phyloP scores from a whole-genome alignment of 2,797 vertebrate species.

The Etheostoma perlongum region DNA sequence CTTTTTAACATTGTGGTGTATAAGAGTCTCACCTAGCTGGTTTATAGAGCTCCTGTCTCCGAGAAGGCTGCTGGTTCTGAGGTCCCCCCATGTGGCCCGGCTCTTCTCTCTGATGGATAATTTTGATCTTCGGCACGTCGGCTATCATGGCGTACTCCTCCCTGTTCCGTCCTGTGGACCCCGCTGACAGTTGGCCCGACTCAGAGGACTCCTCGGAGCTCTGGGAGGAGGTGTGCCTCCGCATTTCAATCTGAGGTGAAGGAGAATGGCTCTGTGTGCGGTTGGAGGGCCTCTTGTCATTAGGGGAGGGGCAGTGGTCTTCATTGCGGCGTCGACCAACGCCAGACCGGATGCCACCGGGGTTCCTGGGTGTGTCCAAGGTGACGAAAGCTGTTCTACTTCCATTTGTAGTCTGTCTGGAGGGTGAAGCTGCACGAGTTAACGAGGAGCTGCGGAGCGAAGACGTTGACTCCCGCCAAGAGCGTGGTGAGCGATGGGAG shows the following conservation, averaged over 20 bases:
- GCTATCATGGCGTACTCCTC: slow-evolving; percentile 91
- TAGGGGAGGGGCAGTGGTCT: slow-evolving; percentile 54
- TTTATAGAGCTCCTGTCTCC: slow-evolving; percentile 88
- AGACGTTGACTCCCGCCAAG: slow-evolving; percentile 69
- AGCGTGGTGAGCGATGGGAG: slow-evolving; percentile 67
- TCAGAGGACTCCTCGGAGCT: slow-evolving; percentile 85
- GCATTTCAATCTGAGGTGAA: slow-evolving; percentile 51
- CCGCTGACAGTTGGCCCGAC: slow-evolving; percentile 60
- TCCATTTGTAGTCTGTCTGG: slow-evolving; percentile 55
- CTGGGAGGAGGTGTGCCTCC: slow-evolving; percentile 82
- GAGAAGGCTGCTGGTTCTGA: slow-evolving; percentile 82
- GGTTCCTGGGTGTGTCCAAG: slow-evolving; percentile 59
- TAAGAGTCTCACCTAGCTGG: slow-evolving; percentile 82
- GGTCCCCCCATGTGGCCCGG: slow-evolving; percentile 48
- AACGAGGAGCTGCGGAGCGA: slow-evolving; percentile 74
- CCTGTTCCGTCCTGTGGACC: slow-evolving; percentile 85
- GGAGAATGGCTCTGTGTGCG: slow-evolving; percentile 71
- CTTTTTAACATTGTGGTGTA: too few relatives aligned
- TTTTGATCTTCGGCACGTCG: slow-evolving; percentile 90
- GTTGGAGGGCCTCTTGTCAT: slow-evolving; percentile 38
- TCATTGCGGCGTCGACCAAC: slow-evolving; percentile 36
- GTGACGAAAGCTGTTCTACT: slow-evolving; percentile 51
- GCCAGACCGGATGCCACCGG: slow-evolving; percentile 59
- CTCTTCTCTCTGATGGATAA: slow-evolving; percentile 81
- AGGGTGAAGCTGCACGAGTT: slow-evolving; percentile 75